phyloP scores from a whole-genome alignment of 53 echinoderm and acorn worm species.

The Pentamera pediparva region DNA sequence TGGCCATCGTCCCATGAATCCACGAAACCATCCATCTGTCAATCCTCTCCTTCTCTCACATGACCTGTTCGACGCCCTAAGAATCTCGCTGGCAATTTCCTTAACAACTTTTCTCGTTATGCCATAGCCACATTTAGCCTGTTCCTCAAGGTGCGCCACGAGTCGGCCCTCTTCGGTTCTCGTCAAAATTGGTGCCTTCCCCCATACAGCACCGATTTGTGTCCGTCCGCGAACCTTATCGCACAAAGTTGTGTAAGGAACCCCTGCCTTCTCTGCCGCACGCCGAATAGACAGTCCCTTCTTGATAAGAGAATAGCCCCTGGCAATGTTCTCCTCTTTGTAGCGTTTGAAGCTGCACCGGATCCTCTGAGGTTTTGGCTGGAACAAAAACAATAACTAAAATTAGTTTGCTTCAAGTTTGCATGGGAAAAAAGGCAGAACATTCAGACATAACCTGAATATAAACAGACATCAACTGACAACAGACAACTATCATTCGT shows the following conservation, averaged over 20 bases:
- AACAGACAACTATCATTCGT: too few relatives aligned
- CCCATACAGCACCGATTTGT: background rate
- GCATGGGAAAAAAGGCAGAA: too few relatives aligned
- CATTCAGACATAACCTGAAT: too few relatives aligned
- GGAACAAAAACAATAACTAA: too few relatives aligned
- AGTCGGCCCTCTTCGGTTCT: background rate
- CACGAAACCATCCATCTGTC: background rate
- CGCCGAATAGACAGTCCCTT: background rate
- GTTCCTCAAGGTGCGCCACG: background rate
- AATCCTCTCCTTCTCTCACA: background rate
- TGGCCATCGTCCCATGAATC: slow-evolving; percentile 31
- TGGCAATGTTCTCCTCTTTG: too few relatives aligned
- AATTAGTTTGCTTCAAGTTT: too few relatives aligned
- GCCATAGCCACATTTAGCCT: too few relatives aligned
- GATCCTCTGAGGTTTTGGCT: too few relatives aligned
- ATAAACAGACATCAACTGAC: too few relatives aligned
- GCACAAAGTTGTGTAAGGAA: background rate
- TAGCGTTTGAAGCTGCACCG: too few relatives aligned
- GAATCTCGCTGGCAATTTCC: background rate
- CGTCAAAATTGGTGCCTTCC: background rate
- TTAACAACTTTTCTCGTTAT: background rate
- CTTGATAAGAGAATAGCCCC: background rate
- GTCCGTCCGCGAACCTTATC: background rate
- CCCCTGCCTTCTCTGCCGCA: background rate
- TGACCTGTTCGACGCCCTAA: background rate